Evolutionary conservation across 2,797 vertebrate genomes (phyloP).

Genomic region (Squalus acanthias): DNA sequence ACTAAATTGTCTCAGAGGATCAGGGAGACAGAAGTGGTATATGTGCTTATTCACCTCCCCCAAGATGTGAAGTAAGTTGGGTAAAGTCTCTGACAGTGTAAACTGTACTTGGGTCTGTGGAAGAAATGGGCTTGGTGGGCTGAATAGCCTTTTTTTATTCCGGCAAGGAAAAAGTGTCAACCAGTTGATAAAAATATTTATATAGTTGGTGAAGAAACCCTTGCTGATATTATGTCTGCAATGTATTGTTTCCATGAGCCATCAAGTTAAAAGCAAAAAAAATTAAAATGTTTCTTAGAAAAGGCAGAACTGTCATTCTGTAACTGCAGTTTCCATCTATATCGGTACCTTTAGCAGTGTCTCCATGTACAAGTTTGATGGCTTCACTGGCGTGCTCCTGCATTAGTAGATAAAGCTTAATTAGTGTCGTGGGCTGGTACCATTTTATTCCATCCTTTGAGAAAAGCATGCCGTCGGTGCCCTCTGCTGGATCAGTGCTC

Average conservation of each 20-base stretch:
- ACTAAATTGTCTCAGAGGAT: not conserved
- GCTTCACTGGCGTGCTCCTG: not conserved
- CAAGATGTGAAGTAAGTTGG: not conserved
- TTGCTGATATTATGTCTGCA: not conserved
- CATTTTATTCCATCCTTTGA: not conserved
- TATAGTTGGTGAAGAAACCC: not conserved
- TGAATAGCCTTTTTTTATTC: not conserved
- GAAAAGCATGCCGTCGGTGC: not conserved
- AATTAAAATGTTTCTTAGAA: not conserved
- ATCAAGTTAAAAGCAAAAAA: not conserved
- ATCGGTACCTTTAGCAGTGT: conserved; percentile 35
- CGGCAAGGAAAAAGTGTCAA: not conserved
- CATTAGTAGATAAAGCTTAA: conserved; percentile 8
- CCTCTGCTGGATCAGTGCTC: not conserved
- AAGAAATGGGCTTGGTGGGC: not conserved
- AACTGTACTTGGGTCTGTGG: not conserved
- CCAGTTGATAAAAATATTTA: not conserved
- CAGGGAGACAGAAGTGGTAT: not conserved
- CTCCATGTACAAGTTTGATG: conserved; percentile 34
- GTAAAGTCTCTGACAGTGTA: not conserved
- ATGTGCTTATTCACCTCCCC: not conserved
- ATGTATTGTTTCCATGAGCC: not conserved
- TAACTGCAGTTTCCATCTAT: not conserved
- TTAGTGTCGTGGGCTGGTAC: conserved; percentile 2
- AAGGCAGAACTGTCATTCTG: not conserved